phyloP scores from a whole-genome alignment of 2,888 invertebrate species.

The Clunio marinus region DNA sequence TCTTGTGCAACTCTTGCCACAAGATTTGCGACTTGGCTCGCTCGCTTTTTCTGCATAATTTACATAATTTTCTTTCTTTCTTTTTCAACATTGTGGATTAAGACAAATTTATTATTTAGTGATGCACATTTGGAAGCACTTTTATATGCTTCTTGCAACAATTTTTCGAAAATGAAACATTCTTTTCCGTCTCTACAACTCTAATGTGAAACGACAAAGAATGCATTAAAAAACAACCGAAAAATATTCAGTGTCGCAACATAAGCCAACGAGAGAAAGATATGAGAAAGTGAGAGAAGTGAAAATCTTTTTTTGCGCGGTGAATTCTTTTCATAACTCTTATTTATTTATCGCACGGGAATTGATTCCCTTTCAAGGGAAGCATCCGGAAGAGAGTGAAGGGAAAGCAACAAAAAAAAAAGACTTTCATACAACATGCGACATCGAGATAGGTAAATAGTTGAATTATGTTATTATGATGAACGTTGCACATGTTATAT shows the following conservation, averaged over 20 bases:
- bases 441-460: background rate
- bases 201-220: background rate
- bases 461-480: conserved; percentile 14
- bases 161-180: too few species aligned
- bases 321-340: conserved; percentile 13
- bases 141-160: conserved; percentile 8
- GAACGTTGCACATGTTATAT: background rate
- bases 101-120: conserved; percentile 25
- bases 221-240: conserved; percentile 9
- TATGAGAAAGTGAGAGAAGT: background rate
- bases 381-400: background rate
- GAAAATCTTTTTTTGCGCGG: conserved; percentile 14
- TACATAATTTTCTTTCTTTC: too few species aligned
- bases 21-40: background rate
- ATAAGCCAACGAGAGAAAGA: too few species aligned
- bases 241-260: background rate
- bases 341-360: conserved; percentile 33
- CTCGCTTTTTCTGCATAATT: conserved; percentile 34
- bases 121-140: conserved; percentile 6
- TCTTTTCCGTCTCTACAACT: too few species aligned
- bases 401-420: too few species aligned
- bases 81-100: conserved; percentile 30
- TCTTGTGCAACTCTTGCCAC: background rate
- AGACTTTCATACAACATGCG: background rate
- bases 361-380: conserved; percentile 27